These are phyloP conservation scores for Dendrolimus kikuchii DNA, from an alignment of 1,140 invertebrate species.

Conservation along the genomic window DNA sequence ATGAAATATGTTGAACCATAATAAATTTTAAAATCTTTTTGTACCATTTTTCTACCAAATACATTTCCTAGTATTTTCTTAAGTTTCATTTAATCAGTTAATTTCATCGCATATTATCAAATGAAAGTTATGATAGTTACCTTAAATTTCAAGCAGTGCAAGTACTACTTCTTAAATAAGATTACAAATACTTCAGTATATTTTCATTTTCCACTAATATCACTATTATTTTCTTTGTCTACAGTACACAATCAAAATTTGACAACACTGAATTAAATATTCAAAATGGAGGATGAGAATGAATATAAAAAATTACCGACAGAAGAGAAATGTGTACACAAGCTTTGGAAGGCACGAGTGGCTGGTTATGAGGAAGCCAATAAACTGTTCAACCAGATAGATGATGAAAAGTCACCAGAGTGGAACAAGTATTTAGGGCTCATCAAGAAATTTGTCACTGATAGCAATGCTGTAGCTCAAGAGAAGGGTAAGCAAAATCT, in stretches of 20 bases:
- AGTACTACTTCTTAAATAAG: too few species aligned
- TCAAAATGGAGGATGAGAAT: constrained; percentile 87
- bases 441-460: constrained; percentile 96
- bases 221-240: neutral
- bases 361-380: constrained; percentile 94
- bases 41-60: too few species aligned
- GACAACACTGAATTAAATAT: constrained; percentile 12
- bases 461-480: constrained; percentile 95
- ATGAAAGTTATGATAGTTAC: too few species aligned
- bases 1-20: too few species aligned
- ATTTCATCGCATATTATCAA: too few species aligned
- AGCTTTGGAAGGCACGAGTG: constrained; percentile 95
- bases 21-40: too few species aligned
- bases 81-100: too few species aligned
- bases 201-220: too few species aligned
- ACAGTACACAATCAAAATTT: constrained; percentile 10
- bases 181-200: too few species aligned
- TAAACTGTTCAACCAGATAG: constrained; percentile 88
- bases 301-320: constrained; percentile 94
- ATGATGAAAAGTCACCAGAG: constrained; percentile 94
- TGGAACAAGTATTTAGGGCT: constrained; percentile 93
- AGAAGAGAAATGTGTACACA: constrained; percentile 93
- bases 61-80: too few species aligned
- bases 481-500: constrained; percentile 83
- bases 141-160: too few species aligned